Conservation (phyloP, 2,113 vertebrate genomes). For the Pterocles orientalis region DNA sequence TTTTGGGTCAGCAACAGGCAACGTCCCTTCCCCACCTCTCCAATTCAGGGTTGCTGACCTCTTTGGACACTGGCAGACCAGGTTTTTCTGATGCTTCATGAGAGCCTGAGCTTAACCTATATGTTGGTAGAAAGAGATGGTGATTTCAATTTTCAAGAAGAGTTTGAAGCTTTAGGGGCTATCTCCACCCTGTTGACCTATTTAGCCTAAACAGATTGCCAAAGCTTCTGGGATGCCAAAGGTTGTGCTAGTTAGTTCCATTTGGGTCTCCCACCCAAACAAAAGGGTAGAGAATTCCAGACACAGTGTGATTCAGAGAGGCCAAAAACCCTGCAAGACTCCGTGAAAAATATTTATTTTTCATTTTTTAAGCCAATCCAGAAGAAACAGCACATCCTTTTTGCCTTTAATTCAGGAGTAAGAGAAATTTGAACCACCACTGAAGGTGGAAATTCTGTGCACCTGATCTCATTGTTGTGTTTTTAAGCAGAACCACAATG, state of each 20-base stretch:
- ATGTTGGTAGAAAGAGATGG: neutral
- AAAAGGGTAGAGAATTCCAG: slow-evolving; percentile 43
- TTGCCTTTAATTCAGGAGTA: neutral
- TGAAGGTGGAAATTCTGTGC: slow-evolving; percentile 16
- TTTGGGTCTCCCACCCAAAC: slow-evolving; percentile 20
- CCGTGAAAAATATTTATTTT: slow-evolving; percentile 56
- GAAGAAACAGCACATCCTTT: slow-evolving; percentile 39
- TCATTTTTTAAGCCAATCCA: slow-evolving; percentile 10
- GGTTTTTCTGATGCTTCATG: neutral
- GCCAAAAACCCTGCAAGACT: neutral
- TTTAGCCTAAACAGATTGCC: slow-evolving; percentile 48
- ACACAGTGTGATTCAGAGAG: neutral
- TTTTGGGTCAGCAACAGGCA: neutral
- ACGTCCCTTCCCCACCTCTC: neutral
- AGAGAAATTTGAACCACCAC: slow-evolving; percentile 23
- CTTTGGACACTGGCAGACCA: neutral
- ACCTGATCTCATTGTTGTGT: neutral
- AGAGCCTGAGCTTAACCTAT: neutral
- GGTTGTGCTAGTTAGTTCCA: slow-evolving; percentile 10
- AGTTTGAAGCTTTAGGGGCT: slow-evolving; percentile 16
- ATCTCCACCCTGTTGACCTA: slow-evolving; percentile 16
- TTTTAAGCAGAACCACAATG: neutral
- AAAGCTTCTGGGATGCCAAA: neutral
- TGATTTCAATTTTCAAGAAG: slow-evolving; percentile 43
- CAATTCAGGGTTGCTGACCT: neutral